Percentiles rank a stretch among this genome's conserved stretches.
Evolutionary conservation across 53 echinoderm and acorn worm species (phyloP).

Genomic region (Holothuria leucospilota): DNA sequence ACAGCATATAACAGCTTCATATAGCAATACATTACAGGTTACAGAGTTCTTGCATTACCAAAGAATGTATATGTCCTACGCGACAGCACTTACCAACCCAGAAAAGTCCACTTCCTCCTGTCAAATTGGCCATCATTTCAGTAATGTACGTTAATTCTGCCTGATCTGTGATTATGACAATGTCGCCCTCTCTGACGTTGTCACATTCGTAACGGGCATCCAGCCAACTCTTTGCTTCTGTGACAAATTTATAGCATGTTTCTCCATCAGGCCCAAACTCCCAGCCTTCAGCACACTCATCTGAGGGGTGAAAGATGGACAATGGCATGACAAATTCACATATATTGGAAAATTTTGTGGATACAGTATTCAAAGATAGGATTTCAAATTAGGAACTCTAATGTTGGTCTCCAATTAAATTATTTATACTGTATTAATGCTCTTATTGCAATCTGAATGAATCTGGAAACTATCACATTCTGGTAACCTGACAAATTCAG

Average conservation of each 20-base stretch:
- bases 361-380: not conserved
- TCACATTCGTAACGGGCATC: constrained; percentile 80
- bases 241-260: constrained; percentile 91
- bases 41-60: no score
- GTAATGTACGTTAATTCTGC: constrained; percentile 65
- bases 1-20: no score
- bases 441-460: no score
- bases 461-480: no score
- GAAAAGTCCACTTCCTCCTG: not conserved
- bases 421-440: no score
- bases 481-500: no score
- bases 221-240: constrained; percentile 58
- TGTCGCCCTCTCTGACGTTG: constrained; percentile 70
- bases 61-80: no score
- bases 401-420: no score
- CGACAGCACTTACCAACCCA: constrained; percentile 13
- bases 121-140: not conserved
- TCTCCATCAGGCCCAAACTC: constrained; percentile 63
- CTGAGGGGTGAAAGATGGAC: constrained; percentile 10
- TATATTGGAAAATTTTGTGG: not conserved
- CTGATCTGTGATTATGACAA: constrained; percentile 71
- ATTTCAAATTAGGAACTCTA: not conserved
- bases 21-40: no score
- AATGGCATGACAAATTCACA: not conserved
- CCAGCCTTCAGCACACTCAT: constrained; percentile 86